Percentiles rank a stretch among this genome's conserved stretches.
Evolutionary conservation across 2,797 vertebrate genomes (phyloP).

Genomic region (Notolepis coatsorum): DNA sequence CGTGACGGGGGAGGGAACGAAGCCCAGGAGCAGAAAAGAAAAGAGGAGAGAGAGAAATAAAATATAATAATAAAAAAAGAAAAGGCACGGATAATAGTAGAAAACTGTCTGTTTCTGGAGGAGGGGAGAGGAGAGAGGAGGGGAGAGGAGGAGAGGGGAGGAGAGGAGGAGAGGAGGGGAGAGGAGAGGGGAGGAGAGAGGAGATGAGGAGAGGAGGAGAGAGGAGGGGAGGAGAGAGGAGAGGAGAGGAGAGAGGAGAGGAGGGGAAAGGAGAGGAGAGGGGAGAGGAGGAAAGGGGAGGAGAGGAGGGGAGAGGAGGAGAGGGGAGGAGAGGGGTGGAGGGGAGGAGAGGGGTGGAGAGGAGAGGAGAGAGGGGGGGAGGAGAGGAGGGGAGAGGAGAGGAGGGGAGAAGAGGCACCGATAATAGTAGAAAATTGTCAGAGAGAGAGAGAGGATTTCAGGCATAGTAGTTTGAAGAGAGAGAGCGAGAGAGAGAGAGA

Average conservation of each 20-base stretch:
- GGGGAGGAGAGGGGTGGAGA: conserved; percentile 72
- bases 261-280: neutral
- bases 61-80: conserved; percentile 22
- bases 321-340: conserved; percentile 18
- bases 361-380: conserved; percentile 48
- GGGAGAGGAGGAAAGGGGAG: neutral
- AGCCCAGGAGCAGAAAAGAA: neutral
- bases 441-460: conserved; percentile 61
- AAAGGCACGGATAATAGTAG: too few relatives aligned
- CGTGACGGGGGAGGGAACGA: conserved; percentile 79
- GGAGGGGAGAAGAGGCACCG: conserved; percentile 67
- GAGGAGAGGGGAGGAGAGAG: neutral
- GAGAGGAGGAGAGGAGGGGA: conserved; percentile 57
- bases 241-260: conserved; percentile 54
- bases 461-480: conserved; percentile 50
- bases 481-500: too few relatives aligned
- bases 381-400: conserved; percentile 6
- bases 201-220: neutral
- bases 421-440: conserved; percentile 69
- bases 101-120: too few relatives aligned
- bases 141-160: neutral
- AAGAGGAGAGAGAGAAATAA: neutral
- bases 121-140: too few relatives aligned
- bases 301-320: neutral
- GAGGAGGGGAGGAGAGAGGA: conserved; percentile 69